Base-by-base conservation (phyloP, 2,888 invertebrate species). In the Agonopterix subpropinquella region DNA sequence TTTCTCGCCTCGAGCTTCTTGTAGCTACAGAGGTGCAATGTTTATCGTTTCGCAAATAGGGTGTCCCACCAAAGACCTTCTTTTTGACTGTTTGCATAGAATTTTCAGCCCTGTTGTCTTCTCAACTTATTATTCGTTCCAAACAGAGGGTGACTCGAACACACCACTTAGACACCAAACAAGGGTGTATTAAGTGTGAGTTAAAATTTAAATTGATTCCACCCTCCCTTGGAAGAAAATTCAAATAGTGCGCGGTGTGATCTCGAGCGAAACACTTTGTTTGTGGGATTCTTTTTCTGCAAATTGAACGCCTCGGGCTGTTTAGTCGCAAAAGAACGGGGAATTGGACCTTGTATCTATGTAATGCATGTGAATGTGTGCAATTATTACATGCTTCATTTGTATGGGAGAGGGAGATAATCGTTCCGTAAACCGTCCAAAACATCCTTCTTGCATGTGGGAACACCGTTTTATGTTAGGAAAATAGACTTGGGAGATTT, bases 131-230 rank as follows among this genome's bases (percentile, higher is more conserved):
- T 83, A 84, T 80, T 74, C 81, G 73, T 67, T 64, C 70, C 70
- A 82, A 86, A 85, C 79, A 85, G 82, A 81, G 86, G 87, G 88
- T 84, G 86, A 70, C 77, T 78, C 73, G 74, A 87, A 88, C 85
- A 87, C 82, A 85, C 87, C 88, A 88, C 87, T 88, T 88, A 88
- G 82, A 88, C 81, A 83, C 87, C 85, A 86, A 87, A 88, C 87
- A 87, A 83, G 88, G 88, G 87, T 86, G 86, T 86, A 87, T 87
- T 88, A 87, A 88, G 86, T 85, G 78, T 77, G 79, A 88, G 86
- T 87, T 88, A 88, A 88, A 88, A 87, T 88, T 88, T 87, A 88
- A 88, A 87, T 88, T 88, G 87, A 87, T 85, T 88, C 85, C 70
- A 77, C 85, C 85, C 85, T 82, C 84, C 74, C 71, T 68, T 51